phyloP scores from a whole-genome alignment of 2,888 invertebrate species.

The Scaeva pyrastri region DNA sequence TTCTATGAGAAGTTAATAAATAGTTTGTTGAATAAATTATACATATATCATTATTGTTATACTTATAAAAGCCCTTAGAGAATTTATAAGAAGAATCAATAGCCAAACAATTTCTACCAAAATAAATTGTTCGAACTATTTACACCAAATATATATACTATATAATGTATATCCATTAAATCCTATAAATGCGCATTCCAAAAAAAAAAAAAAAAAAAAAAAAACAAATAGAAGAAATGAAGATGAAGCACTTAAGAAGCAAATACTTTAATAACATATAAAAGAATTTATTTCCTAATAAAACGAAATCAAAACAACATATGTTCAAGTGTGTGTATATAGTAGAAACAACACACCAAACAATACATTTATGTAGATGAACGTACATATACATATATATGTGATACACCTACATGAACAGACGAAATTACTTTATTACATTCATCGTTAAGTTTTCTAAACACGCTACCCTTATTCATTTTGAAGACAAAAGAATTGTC shows the following conservation, averaged over 20 bases:
- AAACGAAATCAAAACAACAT: background rate
- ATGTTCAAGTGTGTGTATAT: background rate
- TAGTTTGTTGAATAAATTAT: too few species aligned
- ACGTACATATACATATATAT: background rate
- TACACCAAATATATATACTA: background rate
- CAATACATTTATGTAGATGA: background rate
- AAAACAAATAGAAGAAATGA: background rate
- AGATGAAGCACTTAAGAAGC: background rate
- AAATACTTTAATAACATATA: background rate
- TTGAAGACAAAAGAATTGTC: background rate
- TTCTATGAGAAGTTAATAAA: too few species aligned
- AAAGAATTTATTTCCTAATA: background rate
- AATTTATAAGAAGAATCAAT: too few species aligned
- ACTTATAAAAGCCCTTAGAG: too few species aligned
- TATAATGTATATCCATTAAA: background rate
- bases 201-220: background rate
- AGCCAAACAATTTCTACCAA: background rate
- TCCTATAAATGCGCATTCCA: background rate
- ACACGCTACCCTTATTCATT: conserved; percentile 1
- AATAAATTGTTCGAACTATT: background rate
- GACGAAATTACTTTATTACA: background rate
- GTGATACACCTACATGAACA: background rate
- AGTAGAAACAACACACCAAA: too few species aligned
- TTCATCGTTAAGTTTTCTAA: background rate
- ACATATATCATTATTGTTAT: too few species aligned